These are phyloP conservation scores for Thinocorus orbignyianus DNA, from an alignment of 2,113 vertebrate genomes.

Conservation along the genomic window DNA sequence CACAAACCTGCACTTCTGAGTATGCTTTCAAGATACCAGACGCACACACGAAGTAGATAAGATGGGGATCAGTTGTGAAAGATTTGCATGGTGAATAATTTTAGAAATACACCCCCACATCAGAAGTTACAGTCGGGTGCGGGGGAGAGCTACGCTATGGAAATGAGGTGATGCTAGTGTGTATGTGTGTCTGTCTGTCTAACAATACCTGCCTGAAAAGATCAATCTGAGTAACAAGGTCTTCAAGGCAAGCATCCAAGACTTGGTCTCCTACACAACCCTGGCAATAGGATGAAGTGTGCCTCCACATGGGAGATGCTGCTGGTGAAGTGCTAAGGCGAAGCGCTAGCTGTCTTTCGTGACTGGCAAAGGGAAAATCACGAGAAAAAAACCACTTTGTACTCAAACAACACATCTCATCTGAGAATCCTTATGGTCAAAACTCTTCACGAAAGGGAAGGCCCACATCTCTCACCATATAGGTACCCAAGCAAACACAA, in stretches of 20 bases:
- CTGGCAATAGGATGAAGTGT: not conserved
- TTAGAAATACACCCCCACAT: conserved; percentile 43
- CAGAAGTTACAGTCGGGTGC: not conserved
- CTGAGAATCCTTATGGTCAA: not conserved
- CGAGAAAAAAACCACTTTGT: rapidly evolving
- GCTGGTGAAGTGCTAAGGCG: not conserved
- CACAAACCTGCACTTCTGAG: not conserved
- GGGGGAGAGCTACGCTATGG: conserved; percentile 36
- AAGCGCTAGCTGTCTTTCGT: not conserved
- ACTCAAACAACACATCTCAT: not conserved
- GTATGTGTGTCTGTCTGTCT: not conserved
- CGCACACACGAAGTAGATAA: not conserved
- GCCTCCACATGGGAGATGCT: not conserved
- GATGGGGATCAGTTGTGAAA: not conserved
- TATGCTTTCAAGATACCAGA: not conserved
- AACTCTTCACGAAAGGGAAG: not conserved
- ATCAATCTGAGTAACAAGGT: not conserved
- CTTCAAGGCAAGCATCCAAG: not conserved
- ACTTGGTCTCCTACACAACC: not conserved
- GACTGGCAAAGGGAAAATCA: not conserved
- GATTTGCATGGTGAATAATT: not conserved
- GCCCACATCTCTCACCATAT: not conserved
- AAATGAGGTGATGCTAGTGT: not conserved
- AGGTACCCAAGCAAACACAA: not conserved
- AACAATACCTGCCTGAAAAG: conserved; percentile 5